Evolutionary conservation across 1,140 invertebrate species (phyloP), one percentile per base, ranked within the genome.

Genomic region (Brachionus rubens): DNA sequence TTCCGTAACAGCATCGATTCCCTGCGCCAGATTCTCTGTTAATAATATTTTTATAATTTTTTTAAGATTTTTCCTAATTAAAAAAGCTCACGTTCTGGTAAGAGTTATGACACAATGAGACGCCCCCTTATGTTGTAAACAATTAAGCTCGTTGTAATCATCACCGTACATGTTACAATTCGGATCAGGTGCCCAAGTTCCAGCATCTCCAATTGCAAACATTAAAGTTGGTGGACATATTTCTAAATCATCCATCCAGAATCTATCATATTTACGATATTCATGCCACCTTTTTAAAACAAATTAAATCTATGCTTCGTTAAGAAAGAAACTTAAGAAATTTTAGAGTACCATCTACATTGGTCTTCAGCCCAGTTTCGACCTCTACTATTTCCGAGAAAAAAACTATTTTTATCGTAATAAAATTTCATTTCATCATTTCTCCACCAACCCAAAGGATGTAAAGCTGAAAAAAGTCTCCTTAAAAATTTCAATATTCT

Each of bases 71-170:
- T 46, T 16, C 5, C 3, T 14, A 7, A 46, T 7, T 7, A 14
- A 46, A 46, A 46, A 7, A 14, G 5, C 3, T 65, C 80, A 93
- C 91, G 59, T 89, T 54, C 94, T 93, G 43, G 91, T 88, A 54
- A 92, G 92, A 76, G 92, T 93, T 80, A 90, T 89, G 7, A 98
- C 92, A 82, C 95, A 98, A 83, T 97, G 94, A 14, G 91, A 86
- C 24, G 93, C 92, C 9, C 68, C 68, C 30, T 90, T 88, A 81
- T 98, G 92, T 80, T 92, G 93, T 82, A 89, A 89, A 81, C 95
- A 97, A 52, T 90, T 90, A 3, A 91, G 91, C 84, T 95, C 94
- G 2, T 91, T 90, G 81, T 94, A 92, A 5, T 80, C 78, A 81
- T 59, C 54, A 16, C 90, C 91, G 82, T 96, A 94, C 43, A 82